Base-by-base conservation (phyloP, 2,113 vertebrate species). In the Serilophus lunatus region DNA sequence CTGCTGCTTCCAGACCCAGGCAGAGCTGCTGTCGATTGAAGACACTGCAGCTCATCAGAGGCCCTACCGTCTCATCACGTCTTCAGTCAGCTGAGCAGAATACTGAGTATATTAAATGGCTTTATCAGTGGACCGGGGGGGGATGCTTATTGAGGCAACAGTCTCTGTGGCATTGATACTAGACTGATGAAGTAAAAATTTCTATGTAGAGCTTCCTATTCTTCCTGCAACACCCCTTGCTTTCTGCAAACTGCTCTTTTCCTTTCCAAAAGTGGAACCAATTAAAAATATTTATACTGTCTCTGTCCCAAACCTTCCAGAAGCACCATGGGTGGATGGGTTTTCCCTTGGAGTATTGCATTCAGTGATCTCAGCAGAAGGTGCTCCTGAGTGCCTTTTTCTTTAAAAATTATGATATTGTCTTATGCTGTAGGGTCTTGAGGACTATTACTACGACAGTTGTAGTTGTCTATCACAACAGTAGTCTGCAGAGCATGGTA, bases 161-260 rank as follows among this genome's bases (percentile, higher is more conserved):
- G 35, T 24, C 50, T 72, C 66, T 51, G 26, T 45, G 47, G 13
- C 40, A n/a, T 16, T 50, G 38, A 51, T 64, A 18, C 51, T 31
- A 75, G 75, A 35, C 22, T 16, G 60, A 65, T 13, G 28, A 82
- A 72, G 28, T 50, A 82, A 68, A 79, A 53, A 40, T 75, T 81
- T 40, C 75, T 51, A 26, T 24, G 17, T 77, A 53, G 82, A 88
- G 3, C n/a, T 70, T 87, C 63, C 57, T 0, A 0, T 70, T 85
- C 42, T 50, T 16, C 28, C 17, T 0, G 4, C 13, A 75, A 35
- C 24, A 49, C 40, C 11, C 36, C 20, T 84, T 0, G 0, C 28
- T 86, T 69, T 36, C 45, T 57, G n/a, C 31, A 61, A 80, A 38
- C 31, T 82, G 20, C 18, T 79, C 35, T 66, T 47, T 77, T 72